phyloP scores from a whole-genome alignment of 2,113 vertebrate genomes.

The Cephalopholis sonnerati region DNA sequence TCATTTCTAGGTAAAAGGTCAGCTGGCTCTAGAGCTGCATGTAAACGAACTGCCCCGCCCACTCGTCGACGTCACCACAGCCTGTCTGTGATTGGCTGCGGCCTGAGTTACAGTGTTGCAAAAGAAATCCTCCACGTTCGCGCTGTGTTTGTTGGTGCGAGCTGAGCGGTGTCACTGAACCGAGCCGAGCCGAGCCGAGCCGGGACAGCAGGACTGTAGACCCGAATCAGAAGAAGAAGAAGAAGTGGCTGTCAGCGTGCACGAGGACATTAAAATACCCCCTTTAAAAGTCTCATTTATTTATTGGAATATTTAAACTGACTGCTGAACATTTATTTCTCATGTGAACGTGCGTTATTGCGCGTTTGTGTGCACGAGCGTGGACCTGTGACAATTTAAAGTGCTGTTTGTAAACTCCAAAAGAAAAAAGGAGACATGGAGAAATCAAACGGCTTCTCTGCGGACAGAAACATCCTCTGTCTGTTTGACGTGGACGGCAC shows the following conservation, averaged over 20 bases:
- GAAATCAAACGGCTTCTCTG: conserved; percentile 12
- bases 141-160: neutral
- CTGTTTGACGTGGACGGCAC: conserved; percentile 98
- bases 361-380: neutral
- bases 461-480: conserved; percentile 86
- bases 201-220: neutral
- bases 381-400: neutral
- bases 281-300: neutral
- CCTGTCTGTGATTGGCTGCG: conserved; percentile 64
- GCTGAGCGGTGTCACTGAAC: neutral
- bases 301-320: neutral
- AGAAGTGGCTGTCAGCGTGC: neutral
- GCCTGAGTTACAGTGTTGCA: neutral
- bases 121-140: neutral
- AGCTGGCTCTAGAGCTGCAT: neutral
- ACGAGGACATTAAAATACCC: neutral
- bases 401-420: neutral
- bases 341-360: neutral
- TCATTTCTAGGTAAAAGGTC: conserved; percentile 34
- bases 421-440: conserved; percentile 70
- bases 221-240: neutral
- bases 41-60: conserved; percentile 32
- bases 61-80: conserved; percentile 19
- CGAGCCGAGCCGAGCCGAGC: neutral
- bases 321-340: neutral